A percentile compares a stretch with the other conserved stretches of the same genome.
These are phyloP conservation scores for Mormyrus proboscirostris DNA, from an alignment of 2,797 vertebrate species.

Conservation along the genomic window DNA sequence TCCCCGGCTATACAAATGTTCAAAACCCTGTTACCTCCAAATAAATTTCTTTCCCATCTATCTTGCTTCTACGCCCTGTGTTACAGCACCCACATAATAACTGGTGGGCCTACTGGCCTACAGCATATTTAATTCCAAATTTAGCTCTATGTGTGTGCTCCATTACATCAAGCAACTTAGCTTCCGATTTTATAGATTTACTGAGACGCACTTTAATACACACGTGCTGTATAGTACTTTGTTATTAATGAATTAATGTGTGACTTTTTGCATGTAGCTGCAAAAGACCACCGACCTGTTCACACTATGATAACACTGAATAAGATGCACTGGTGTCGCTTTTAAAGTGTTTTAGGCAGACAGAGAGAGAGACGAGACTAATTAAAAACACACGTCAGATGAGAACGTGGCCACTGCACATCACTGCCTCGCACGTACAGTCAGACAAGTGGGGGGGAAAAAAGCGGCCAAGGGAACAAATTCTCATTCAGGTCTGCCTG, in stretches of 20 bases:
- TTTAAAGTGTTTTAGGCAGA: slow-evolving; percentile 5
- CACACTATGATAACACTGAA: not conserved
- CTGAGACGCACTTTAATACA: not conserved
- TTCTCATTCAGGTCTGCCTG: slow-evolving; percentile 15
- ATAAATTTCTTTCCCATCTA: slow-evolving; percentile 4
- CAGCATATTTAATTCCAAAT: not conserved
- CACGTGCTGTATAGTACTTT: not conserved
- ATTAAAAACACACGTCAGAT: slow-evolving; percentile 20
- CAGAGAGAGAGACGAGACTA: slow-evolving; percentile 6
- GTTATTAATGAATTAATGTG: not conserved
- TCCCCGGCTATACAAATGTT: not conserved
- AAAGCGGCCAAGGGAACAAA: not conserved
- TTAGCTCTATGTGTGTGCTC: not conserved
- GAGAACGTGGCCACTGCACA: slow-evolving; percentile 14
- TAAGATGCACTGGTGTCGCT: not conserved
- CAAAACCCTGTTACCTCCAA: not conserved
- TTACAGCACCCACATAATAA: not conserved
- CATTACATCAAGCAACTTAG: slow-evolving; percentile 5
- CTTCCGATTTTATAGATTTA: not conserved
- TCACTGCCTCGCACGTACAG: not conserved
- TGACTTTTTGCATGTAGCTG: not conserved
- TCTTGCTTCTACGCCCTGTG: slow-evolving; percentile 10
- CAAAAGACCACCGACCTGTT: not conserved
- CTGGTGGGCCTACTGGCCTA: not conserved
- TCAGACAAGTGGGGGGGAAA: not conserved